phyloP scores from a whole-genome alignment of 2,888 invertebrate species.

The Troglohyphantes excavatus region DNA sequence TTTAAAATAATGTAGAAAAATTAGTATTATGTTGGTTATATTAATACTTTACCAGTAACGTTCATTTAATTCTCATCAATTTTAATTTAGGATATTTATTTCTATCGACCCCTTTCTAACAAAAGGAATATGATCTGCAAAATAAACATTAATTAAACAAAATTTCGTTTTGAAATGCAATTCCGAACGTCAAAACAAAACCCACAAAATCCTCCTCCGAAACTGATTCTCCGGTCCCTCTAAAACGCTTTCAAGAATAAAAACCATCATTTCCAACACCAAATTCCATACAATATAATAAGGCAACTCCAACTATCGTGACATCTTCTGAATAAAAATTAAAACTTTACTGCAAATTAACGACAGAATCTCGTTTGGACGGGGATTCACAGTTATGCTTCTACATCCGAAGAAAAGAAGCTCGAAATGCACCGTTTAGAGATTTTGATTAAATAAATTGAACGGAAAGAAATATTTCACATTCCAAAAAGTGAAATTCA shows the following conservation, averaged over 20 bases:
- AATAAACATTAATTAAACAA: neutral
- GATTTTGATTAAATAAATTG: conserved; percentile 71
- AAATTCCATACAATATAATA: neutral
- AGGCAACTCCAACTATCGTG: neutral
- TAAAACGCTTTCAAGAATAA: conserved; percentile 27
- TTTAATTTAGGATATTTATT: too few species aligned
- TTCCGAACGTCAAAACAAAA: conserved; percentile 3
- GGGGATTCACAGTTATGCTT: neutral
- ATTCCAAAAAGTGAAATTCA: conserved; percentile 35
- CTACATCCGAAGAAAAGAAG: neutral
- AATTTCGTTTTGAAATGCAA: too few species aligned
- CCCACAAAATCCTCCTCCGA: neutral
- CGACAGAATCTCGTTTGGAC: neutral
- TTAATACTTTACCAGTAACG: too few species aligned
- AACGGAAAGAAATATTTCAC: conserved; percentile 42
- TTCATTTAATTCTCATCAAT: too few species aligned
- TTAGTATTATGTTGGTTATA: too few species aligned
- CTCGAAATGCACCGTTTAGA: conserved; percentile 15
- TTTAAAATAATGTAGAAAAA: too few species aligned
- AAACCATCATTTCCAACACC: too few species aligned
- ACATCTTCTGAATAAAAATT: conserved; percentile 42
- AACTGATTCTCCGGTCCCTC: neutral
- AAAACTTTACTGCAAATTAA: conserved; percentile 49
- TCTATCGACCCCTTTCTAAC: too few species aligned
- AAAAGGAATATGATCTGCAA: neutral